Evolutionary conservation across 2,113 vertebrate species (phyloP).

Genomic region (Thamnaconus septentrionalis): DNA sequence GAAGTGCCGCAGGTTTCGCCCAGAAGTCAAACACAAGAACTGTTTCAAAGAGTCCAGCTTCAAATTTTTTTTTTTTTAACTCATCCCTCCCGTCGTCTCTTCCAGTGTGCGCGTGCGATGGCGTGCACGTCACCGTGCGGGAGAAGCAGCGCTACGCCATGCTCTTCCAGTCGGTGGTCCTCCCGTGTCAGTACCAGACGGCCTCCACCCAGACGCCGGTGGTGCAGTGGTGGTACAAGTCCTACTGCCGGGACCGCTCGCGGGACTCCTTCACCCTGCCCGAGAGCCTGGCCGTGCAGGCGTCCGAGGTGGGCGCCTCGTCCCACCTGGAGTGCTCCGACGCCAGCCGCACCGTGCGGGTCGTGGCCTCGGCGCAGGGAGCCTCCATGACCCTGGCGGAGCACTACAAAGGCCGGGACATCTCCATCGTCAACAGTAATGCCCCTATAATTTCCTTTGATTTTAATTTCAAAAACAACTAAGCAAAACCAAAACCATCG

Average conservation of each 20-base stretch:
- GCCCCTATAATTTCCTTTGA: too few relatives aligned
- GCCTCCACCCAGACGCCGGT: slow-evolving; percentile 85
- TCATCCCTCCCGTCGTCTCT: slow-evolving; percentile 28
- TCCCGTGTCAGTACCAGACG: slow-evolving; percentile 91
- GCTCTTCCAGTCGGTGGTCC: slow-evolving; percentile 93
- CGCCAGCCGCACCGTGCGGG: slow-evolving; percentile 87
- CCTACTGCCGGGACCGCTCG: slow-evolving; percentile 92
- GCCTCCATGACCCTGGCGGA: slow-evolving; percentile 86
- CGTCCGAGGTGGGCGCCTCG: slow-evolving; percentile 79
- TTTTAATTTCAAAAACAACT: neutral
- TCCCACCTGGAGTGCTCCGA: slow-evolving; percentile 92
- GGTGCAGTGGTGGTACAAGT: slow-evolving; percentile 98
- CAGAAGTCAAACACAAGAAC: neutral
- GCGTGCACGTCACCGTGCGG: slow-evolving; percentile 85
- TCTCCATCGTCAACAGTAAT: slow-evolving; percentile 92
- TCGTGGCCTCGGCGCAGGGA: slow-evolving; percentile 92
- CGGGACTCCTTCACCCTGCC: slow-evolving; percentile 82
- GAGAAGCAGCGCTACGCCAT: slow-evolving; percentile 88
- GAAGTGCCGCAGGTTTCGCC: neutral
- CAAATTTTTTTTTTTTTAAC: too few relatives aligned
- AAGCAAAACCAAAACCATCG: neutral
- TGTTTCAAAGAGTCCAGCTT: neutral
- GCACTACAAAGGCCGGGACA: slow-evolving; percentile 92
- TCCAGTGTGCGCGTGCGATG: slow-evolving; percentile 75
- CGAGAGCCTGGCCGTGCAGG: slow-evolving; percentile 66